Evolutionary conservation across 2,797 vertebrate species (phyloP), one percentile per base, ranked within the genome.

Genomic region (Tokudaia tokunoshimensis): DNA sequence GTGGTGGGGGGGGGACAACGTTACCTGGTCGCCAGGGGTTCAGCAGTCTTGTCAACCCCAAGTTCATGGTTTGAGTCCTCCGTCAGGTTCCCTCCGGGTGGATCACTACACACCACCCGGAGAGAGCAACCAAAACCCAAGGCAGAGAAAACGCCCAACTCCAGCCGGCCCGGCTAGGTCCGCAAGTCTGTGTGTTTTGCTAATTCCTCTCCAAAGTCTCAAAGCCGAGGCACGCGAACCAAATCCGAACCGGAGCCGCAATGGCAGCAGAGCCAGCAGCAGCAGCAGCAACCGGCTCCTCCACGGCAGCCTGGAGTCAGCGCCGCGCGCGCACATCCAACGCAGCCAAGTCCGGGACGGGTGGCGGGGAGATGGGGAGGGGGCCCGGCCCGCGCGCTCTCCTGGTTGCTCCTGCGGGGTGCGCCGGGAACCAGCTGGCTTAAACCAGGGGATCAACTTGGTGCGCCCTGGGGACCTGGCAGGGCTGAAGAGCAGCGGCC

Each of bases 21-120:
- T 98, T 98, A 98, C 98, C 98, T 98, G 98, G 82, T 93, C 12
- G 96, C 96, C 0, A 75, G 89, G 96, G 96, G 95, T 22, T 93
- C 47, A 12, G 95, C 87, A 79, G 96, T 88, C 92, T 95, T 59
- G 98, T 92, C 96, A 92, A 97, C 97, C 96, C 98, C 96, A 96
- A 97, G 97, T 97, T 98, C 98, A 98, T 98, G 98, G 94, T 76
- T 75, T 70, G 97, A 55, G 26, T 97, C 90, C 96, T 63, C 12
- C 20, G 84, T 85, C 7, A 94, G 89, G 94, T n/a, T 95, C 65
- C 5, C 78, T 79, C 55, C 17, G 93, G 91, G 86, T 78, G 41
- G 67, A 31, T 63, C 89, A 29, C 22, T 93, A 34, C 72, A 47
- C 84, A 90, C 55, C 75, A 6, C 44, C 87, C 80, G 20, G 14